These are phyloP conservation scores for Oppia nitens DNA, from an alignment of 1,140 invertebrate species.

Conservation along the genomic window DNA sequence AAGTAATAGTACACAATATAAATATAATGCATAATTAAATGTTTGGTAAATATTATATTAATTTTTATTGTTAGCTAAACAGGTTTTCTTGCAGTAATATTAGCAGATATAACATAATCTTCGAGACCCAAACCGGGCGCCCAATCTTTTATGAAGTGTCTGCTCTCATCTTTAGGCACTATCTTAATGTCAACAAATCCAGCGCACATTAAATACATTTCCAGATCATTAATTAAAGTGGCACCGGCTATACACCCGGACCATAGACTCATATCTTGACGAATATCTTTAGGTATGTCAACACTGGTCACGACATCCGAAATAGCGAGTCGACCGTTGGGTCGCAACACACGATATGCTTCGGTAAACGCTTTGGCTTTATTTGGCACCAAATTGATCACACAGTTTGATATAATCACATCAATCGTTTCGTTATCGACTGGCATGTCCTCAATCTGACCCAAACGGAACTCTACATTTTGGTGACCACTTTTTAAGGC, in stretches of 20 bases:
- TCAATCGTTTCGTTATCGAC: neutral
- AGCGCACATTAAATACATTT: neutral
- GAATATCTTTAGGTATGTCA: neutral
- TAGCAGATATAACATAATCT: neutral
- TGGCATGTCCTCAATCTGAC: conserved; percentile 1
- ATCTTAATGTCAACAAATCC: neutral
- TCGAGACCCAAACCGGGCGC: neutral
- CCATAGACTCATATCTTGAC: neutral
- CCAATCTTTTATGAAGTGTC: conserved; percentile 1
- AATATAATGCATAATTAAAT: too few relatives aligned
- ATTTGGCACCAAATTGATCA: neutral
- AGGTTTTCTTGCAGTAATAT: neutral
- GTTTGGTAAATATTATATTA: too few relatives aligned
- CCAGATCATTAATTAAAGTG: neutral
- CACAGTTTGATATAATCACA: conserved; percentile 1
- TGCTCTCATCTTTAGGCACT: neutral
- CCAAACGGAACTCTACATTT: neutral
- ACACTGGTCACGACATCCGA: neutral
- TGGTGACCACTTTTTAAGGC: neutral
- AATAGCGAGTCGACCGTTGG: neutral
- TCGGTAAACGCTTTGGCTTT: neutral
- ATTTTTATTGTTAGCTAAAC: too few relatives aligned
- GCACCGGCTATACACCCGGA: neutral
- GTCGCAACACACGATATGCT: conserved; percentile 1
- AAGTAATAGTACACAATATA: too few relatives aligned